A percentile compares a stretch with the other conserved stretches of the same genome.
Conservation (phyloP, 2,113 vertebrate species). For the Cyprinodon brontotheroides region DNA sequence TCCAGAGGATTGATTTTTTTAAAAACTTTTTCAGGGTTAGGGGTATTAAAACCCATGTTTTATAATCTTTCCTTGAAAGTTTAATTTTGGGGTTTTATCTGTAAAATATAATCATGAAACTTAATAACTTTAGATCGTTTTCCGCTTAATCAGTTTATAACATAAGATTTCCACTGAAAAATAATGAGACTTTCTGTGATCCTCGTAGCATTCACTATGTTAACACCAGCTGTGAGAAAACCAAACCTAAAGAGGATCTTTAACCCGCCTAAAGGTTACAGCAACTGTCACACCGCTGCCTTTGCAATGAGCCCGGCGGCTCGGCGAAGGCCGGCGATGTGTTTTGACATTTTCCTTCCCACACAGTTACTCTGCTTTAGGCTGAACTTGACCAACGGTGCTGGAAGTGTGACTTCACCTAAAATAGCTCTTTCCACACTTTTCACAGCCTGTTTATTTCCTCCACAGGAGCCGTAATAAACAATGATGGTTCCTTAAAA, state of each 20-base stretch:
- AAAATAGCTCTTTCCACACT: slow-evolving; percentile 37
- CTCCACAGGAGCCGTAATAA: slow-evolving; percentile 19
- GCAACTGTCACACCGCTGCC: slow-evolving; percentile 6
- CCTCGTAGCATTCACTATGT: too few relatives aligned
- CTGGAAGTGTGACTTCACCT: slow-evolving; percentile 20
- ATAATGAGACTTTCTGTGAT: not conserved
- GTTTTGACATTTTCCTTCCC: slow-evolving; percentile 21
- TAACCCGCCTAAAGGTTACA: slow-evolving; percentile 9
- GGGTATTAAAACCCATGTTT: too few relatives aligned
- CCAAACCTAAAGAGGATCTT: slow-evolving; percentile 4
- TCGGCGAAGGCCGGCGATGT: not conserved
- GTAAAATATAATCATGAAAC: too few relatives aligned
- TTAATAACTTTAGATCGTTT: too few relatives aligned
- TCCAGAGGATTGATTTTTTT: too few relatives aligned
- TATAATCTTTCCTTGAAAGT: too few relatives aligned
- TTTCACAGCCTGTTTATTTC: slow-evolving; percentile 23
- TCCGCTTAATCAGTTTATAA: too few relatives aligned
- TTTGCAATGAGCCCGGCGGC: not conserved
- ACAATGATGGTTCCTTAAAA: slow-evolving; percentile 6
- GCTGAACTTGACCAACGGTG: slow-evolving; percentile 9
- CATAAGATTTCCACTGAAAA: too few relatives aligned
- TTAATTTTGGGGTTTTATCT: too few relatives aligned
- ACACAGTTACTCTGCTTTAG: not conserved
- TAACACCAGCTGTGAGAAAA: not conserved
- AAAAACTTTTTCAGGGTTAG: too few relatives aligned